A percentile compares a stretch with the other conserved stretches of the same genome.
phyloP scores from a whole-genome alignment of 2,113 vertebrate genomes.

The Psittacula cyanocephala region DNA sequence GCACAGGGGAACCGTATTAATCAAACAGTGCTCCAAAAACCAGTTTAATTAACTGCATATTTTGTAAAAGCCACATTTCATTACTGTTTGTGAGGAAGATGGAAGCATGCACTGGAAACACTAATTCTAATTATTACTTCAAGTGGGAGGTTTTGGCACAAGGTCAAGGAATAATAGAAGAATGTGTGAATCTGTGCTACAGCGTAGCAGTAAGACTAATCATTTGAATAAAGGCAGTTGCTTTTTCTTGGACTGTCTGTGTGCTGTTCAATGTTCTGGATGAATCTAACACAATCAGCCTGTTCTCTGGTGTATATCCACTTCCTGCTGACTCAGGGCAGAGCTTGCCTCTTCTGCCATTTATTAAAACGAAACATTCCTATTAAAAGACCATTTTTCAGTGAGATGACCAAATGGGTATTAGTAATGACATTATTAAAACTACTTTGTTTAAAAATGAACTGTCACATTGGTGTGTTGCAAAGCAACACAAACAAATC shows the following conservation, averaged over 20 bases:
- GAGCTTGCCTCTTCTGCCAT: slow-evolving; percentile 80
- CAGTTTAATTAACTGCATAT: slow-evolving; percentile 74
- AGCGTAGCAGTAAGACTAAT: slow-evolving; percentile 78
- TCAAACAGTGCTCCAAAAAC: slow-evolving; percentile 58
- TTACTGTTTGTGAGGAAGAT: slow-evolving; percentile 78
- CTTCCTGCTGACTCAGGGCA: slow-evolving; percentile 83
- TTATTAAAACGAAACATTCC: slow-evolving; percentile 79
- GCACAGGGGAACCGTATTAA: slow-evolving; percentile 59
- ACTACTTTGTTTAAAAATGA: slow-evolving; percentile 72
- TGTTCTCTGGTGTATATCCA: slow-evolving; percentile 81
- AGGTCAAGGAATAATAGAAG: slow-evolving; percentile 85
- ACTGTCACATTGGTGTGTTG: slow-evolving; percentile 62
- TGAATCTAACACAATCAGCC: slow-evolving; percentile 83
- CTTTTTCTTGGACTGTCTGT: slow-evolving; percentile 72
- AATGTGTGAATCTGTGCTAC: slow-evolving; percentile 81
- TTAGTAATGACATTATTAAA: slow-evolving; percentile 76
- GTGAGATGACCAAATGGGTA: slow-evolving; percentile 73
- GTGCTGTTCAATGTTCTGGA: slow-evolving; percentile 81
- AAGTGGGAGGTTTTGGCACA: slow-evolving; percentile 83
- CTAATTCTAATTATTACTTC: slow-evolving; percentile 85
- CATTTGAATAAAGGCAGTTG: slow-evolving; percentile 81
- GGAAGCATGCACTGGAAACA: slow-evolving; percentile 80
- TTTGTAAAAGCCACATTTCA: slow-evolving; percentile 71
- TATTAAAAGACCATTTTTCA: slow-evolving; percentile 73
- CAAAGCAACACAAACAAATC: slow-evolving; percentile 66